Evolutionary conservation across 2,888 invertebrate genomes (phyloP), one percentile per base, ranked within the genome.

Genomic region (Papilio protenor): DNA sequence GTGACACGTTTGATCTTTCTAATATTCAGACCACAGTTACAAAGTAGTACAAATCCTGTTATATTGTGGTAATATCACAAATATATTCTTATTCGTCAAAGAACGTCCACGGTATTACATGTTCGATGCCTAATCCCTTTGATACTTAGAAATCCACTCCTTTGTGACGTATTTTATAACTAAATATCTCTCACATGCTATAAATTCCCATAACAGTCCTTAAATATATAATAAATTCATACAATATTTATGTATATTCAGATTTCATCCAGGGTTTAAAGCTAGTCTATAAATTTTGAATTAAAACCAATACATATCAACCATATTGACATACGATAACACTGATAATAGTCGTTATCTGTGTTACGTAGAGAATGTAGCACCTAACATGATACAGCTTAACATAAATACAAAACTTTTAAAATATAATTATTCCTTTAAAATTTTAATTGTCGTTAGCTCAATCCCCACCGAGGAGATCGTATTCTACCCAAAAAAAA

Each of bases 271-370:
- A 40, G 40, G n/a, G 40, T n/a, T 33, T 40, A 40, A 16, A 64
- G 40, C 18, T n/a, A n/a, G 40, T 40, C 66, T 66, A 66, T 66
- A 66, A 66, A 66, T 40, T 40, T 40, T 66, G 40, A 66, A 66
- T 66, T 66, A 66, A 33, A 66, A 66, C 66, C 66, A 18, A 66
- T 66, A 40, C 40, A n/a, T 66, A 18, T 64, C 33, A 33, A 8
- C 64, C n/a, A 33, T 64, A 66, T 40, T 40, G 66, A 66, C 33
- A n/a, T n/a, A 66, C 10, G 66, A 66, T 66, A 66, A 40, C 40
- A 66, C 2, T n/a, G 33, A 33, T 40, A 23, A 64, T 33, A 66
- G 14, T 66, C 40, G 40, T 66, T 66, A 66, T 66, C 40, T 40
- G 6, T 0, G 40, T 64, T 66, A n/a, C 14, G 40, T 40, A 18